Base-by-base conservation (phyloP, 2,888 invertebrate genomes). In the Andrena dorsata region DNA sequence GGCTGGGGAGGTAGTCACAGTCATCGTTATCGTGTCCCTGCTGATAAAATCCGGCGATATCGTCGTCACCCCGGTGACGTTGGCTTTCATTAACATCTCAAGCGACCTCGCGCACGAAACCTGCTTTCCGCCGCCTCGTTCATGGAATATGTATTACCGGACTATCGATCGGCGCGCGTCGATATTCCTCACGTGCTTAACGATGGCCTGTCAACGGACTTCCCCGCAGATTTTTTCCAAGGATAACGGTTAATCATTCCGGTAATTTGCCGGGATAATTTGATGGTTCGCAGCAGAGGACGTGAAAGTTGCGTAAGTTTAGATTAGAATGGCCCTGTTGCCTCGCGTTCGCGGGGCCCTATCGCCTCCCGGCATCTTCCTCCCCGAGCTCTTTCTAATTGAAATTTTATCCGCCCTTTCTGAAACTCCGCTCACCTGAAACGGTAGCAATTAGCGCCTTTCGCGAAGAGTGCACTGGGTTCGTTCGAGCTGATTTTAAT, bases 61-160 rank as follows among this genome's bases (percentile, higher is more conserved):
- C 82, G 75, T 69, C 61, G 75, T 58, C 76, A 70, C 63, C 82
- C 76, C 61, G 74, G 51, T 78, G 84, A 78, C 76, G 76, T 69
- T 72, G 72, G 20, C 47, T 49, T 75, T 73, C 82, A 85, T 86
- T 86, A 86, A 87, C 87, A 83, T 85, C 83, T 68, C 61, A 76
- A 63, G 65, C 63, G 78, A 70, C 72, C 60, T 71, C 63, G 66
- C 23, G 47, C 86, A 83, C 71, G 77, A 73, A 80, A 75, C 73
- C 64, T 13, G 56, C 56, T 68, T 81, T 68, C 35, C 47, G 35
- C 30, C 61, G 56, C 30, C 60, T 28, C 72, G 84, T 70, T 75
- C 82, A 75, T 74, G 72, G 70, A 84, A 77, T 84, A 79, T 81
- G 80, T 84, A 84, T 84, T 77, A 68, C 68, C 60, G 6, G 23